Percentiles rank a stretch among this genome's conserved stretches.
These are phyloP conservation scores for Nephrotoma guestfalica DNA, from an alignment of 2,888 invertebrate genomes.

Conservation along the genomic window DNA sequence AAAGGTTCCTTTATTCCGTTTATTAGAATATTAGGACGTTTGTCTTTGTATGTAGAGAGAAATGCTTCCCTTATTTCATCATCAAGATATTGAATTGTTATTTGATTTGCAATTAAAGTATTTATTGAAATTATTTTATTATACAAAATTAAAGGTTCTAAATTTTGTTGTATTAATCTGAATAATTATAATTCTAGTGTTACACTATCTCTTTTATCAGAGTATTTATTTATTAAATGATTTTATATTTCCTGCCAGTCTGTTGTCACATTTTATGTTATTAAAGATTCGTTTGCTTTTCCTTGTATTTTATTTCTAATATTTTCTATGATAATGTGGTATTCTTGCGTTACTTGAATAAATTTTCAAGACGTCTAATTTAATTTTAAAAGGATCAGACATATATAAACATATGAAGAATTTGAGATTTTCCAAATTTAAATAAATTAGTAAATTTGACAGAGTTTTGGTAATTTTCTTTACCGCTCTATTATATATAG, in stretches of 20 bases:
- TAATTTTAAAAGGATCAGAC: no score
- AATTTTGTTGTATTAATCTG: not conserved
- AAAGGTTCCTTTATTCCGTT: not conserved
- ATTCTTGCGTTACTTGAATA: not conserved
- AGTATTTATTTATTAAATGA: not conserved
- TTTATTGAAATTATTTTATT: not conserved
- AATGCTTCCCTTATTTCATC: not conserved
- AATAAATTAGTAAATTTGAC: no score
- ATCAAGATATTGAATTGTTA: not conserved
- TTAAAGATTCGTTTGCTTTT: not conserved
- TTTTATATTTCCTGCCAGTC: not conserved
- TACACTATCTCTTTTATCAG: not conserved
- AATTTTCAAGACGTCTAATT: no score
- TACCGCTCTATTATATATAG: no score
- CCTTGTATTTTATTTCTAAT: not conserved
- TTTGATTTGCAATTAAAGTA: not conserved
- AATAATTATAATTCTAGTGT: not conserved
- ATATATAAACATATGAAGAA: no score
- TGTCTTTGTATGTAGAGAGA: not conserved
- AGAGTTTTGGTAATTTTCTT: no score
- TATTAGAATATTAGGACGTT: not conserved
- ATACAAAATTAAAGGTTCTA: not conserved
- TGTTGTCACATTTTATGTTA: not conserved
- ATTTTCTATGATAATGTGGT: not conserved
- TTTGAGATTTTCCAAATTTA: no score